Conservation (phyloP, 2,797 vertebrate species). For the Myioborus miniatus region DNA sequence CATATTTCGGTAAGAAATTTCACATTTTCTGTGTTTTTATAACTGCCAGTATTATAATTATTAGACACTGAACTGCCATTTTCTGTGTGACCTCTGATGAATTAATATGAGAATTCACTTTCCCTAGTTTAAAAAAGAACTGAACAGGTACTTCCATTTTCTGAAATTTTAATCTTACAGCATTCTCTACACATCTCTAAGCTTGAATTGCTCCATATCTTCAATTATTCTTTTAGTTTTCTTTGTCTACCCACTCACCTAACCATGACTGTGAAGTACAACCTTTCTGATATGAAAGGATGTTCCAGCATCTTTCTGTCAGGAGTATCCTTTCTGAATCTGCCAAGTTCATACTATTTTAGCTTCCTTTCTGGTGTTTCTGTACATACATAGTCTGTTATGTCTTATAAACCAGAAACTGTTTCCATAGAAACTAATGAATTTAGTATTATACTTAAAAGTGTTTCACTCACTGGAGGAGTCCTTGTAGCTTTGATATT, state of each 20-base stretch:
- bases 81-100: neutral
- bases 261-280: neutral
- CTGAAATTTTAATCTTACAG: neutral
- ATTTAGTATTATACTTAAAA: neutral
- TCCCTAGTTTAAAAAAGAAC: neutral
- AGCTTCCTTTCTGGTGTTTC: neutral
- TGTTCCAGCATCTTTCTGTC: neutral
- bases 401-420: neutral
- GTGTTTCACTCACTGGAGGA: neutral
- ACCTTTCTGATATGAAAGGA: neutral
- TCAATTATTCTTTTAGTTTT: neutral
- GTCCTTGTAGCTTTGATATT: neutral
- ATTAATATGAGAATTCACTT: neutral
- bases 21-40: neutral
- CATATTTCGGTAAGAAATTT: neutral
- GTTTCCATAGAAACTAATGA: neutral
- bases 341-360: neutral
- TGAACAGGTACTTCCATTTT: neutral
- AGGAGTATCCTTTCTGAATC: neutral
- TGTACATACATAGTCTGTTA: neutral
- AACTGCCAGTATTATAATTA: neutral
- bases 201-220: neutral
- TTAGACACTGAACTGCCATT: neutral
- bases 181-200: neutral
- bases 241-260: neutral